Conservation (phyloP, 2,113 vertebrate species). For the Dasyurus viverrinus region DNA sequence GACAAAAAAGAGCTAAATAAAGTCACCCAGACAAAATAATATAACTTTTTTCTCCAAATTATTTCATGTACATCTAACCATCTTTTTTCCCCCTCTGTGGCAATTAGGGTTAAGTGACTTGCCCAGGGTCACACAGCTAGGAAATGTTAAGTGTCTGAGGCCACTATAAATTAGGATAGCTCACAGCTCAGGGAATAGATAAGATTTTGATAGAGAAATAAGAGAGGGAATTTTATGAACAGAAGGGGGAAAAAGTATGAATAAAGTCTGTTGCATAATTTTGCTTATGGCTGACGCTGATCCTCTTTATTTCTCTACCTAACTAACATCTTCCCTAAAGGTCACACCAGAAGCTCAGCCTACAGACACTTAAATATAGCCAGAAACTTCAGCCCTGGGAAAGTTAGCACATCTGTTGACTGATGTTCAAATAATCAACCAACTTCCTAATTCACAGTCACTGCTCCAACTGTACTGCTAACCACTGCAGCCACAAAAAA, state of each 20-base stretch:
- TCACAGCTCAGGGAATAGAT: not conserved
- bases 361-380: not conserved
- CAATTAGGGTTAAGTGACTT: too few relatives aligned
- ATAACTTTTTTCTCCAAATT: not conserved
- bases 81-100: not conserved
- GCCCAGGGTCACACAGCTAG: too few relatives aligned
- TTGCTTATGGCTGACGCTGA: not conserved
- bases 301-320: not conserved
- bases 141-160: too few relatives aligned
- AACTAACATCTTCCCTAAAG: not conserved
- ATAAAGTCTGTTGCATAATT: not conserved
- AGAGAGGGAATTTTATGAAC: not conserved
- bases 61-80: not conserved
- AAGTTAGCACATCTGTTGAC: conserved; percentile 54
- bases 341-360: not conserved
- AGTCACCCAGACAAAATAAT: not conserved
- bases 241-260: not conserved
- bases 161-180: not conserved
- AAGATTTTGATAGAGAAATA: not conserved
- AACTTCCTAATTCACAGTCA: conserved; percentile 53
- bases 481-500: conserved; percentile 69
- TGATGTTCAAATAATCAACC: conserved; percentile 60
- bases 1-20: not conserved
- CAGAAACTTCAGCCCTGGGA: conserved; percentile 19
- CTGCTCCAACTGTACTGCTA: conserved; percentile 67